Evolutionary conservation across 2,888 invertebrate genomes (phyloP), one percentile per base, ranked within the genome.

Genomic region (Cyclophora punctaria): DNA sequence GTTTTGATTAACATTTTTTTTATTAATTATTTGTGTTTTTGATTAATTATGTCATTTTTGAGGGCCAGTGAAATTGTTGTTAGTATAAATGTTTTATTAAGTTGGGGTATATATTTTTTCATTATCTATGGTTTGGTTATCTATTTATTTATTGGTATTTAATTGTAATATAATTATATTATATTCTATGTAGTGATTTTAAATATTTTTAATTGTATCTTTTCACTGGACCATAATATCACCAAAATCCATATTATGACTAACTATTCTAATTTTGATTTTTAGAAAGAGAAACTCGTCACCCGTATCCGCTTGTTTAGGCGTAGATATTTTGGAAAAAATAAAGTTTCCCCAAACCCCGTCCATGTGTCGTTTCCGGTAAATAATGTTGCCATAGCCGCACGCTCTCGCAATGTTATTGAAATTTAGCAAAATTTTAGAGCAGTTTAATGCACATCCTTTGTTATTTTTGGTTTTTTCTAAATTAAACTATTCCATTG

Each of bases 291-390:
- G 69, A 84, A 78, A 71, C 64, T 88, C 72, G 67, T 75, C 71
- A 80, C 75, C 67, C 86, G 88, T 80, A 76, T 88, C 75, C 78
- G 86, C 84, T 86, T 87, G 67, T 68, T 86, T 85, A 87, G 81
- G 70, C 84, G 83, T 83, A 87, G 83, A 84, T 83, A 83, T 82
- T 83, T 87, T 75, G 84, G 81, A 69, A 85, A 83, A 80, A 87
- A 87, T 79, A 85, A 80, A 87, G 77, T 88, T 56, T 75, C 80
- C 59, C 86, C 87, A 61, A 73, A 75, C 75, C 72, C 44, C 34
- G 34, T 33, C 44, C 33, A 69, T 80, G 63, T 75, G 57, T 66
- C 71, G 55, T 74, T 74, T 62, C 82, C 80, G 88, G 88, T 88
- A 88, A 88, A 80, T 86, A 80, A 78, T 67, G 60, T 74, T 71